These are phyloP conservation scores for Engraulis encrasicolus DNA, from an alignment of 2,113 vertebrate species.

Conservation along the genomic window DNA sequence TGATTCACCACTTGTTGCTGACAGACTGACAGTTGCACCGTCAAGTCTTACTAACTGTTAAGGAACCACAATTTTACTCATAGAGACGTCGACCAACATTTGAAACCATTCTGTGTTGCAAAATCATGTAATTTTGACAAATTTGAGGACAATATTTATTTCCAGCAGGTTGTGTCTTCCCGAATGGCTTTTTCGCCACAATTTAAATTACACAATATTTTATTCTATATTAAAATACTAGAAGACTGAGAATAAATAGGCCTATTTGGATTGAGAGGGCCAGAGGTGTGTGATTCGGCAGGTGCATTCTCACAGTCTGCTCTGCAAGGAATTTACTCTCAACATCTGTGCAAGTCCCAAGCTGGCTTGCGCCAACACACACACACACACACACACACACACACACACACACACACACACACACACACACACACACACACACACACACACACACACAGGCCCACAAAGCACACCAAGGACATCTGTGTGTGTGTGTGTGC, in stretches of 20 bases:
- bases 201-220: no score
- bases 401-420: conserved; percentile 1
- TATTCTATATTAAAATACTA: background rate
- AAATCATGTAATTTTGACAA: no score
- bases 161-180: no score
- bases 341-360: background rate
- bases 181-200: no score
- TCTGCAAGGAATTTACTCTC: background rate
- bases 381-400: background rate
- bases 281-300: background rate
- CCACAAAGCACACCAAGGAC: no score
- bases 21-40: background rate
- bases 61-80: background rate
- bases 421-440: conserved; percentile 9
- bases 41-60: no score
- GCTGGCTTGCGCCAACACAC: background rate
- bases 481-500: background rate
- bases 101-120: background rate
- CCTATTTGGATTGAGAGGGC: no score
- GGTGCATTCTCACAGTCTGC: background rate
- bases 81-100: background rate
- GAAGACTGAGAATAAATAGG: no score
- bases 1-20: background rate
- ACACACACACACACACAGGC: background rate
- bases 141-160: no score